Base-by-base conservation (phyloP, 1,140 invertebrate species). In the Drosophila tropicalis region DNA sequence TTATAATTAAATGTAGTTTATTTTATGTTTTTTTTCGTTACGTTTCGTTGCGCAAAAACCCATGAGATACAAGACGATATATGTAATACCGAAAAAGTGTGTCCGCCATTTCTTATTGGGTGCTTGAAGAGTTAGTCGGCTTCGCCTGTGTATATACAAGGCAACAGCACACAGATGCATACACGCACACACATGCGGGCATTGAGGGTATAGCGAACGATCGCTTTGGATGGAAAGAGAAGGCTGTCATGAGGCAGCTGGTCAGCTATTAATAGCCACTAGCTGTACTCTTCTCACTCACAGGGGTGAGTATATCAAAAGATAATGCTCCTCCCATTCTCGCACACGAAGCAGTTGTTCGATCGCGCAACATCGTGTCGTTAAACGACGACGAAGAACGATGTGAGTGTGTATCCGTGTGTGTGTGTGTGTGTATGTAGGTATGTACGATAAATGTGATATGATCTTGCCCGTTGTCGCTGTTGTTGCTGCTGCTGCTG, bases 61-160 rank as follows among this genome's bases (percentile, higher is more conserved):
- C 68, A 32, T 41, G 17, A 70, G 60, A 73, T 67, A 66, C 62
- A 76, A 10, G 75, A 72, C 78, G 70, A 67, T 66, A 60, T 65
- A 39, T 62, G 44, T 62, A 72, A 67, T 62, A 78, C 75, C 70
- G 82, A 90, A 84, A 51, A 75, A 72, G 64, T 61, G 68, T 60
- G 71, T 79, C 84, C 84, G 84, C 84, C 84, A 87, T 87, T 87
- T 87, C 84, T 84, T 87, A 87, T 87, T 87, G 84, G 82, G 70
- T 66, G 67, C 73, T 51, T 51, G 17, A 10, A 9, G 17, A 29
- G 47, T 56, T 57, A 32, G 58, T 51, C 44, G 34, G 25, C 32
- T 10, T 19, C 34, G 15, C 34, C 69, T 83, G 83, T 89, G 70
- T 83, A 83, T 87, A 72, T 83, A 83, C 72, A n/a, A 60, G 64